Evolutionary conservation across 2,888 invertebrate genomes (phyloP).

Genomic region (Stenodema calcarata): DNA sequence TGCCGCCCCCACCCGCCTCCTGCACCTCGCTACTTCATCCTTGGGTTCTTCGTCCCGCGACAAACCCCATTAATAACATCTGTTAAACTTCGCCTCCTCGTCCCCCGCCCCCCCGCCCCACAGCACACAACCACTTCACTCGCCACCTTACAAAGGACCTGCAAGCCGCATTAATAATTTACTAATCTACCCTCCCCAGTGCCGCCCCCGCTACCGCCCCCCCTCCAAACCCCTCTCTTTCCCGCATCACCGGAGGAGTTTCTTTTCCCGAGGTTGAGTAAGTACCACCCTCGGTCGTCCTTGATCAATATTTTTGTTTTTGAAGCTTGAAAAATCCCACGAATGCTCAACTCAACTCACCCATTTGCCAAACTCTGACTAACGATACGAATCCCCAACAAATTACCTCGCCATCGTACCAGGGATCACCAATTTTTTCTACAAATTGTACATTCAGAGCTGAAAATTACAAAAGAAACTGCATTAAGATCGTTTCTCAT

Average conservation of each 20-base stretch:
- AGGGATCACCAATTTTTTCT: no score
- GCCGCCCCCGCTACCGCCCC: neutral
- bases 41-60: neutral
- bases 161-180: slow-evolving; percentile 47
- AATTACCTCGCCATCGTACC: no score
- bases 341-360: neutral
- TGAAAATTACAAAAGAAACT: no score
- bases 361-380: no score
- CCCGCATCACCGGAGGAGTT: neutral
- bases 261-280: neutral
- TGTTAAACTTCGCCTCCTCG: slow-evolving; percentile 36
- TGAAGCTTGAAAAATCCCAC: neutral
- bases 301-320: neutral
- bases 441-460: no score
- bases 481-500: no score
- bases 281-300: neutral
- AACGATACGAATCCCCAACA: no score
- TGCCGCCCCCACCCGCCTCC: neutral
- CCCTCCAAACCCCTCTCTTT: neutral
- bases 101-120: neutral
- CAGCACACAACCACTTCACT: neutral
- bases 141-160: slow-evolving; percentile 35
- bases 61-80: slow-evolving; percentile 47
- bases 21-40: neutral
- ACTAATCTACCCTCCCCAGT: slow-evolving; percentile 33